Evolutionary conservation across 1,140 invertebrate species (phyloP).

Genomic region (Papilio polyxenes): DNA sequence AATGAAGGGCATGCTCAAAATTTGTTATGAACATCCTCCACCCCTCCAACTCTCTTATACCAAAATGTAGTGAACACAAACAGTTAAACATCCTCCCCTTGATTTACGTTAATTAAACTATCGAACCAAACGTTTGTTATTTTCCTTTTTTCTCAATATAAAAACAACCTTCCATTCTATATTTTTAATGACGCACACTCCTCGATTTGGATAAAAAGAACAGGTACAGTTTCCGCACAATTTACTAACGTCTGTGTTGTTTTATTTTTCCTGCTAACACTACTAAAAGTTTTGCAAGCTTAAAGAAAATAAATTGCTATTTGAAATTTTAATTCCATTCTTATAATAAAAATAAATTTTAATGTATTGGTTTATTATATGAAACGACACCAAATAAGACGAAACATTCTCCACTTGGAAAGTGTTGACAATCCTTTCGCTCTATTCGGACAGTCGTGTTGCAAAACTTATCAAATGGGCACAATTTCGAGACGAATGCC

Average conservation of each 20-base stretch:
- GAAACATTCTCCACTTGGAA: conserved; percentile 34
- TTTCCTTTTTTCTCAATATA: conserved; percentile 29
- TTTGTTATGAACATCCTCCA: conserved; percentile 58
- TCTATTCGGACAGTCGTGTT: conserved; percentile 42
- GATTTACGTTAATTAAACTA: conserved; percentile 37
- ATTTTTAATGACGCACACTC: conserved; percentile 37
- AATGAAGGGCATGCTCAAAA: conserved; percentile 74
- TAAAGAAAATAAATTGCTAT: conserved; percentile 39
- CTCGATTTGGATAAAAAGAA: conserved; percentile 38
- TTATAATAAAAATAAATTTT: not conserved
- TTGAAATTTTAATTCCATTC: not conserved
- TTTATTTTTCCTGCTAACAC: conserved; percentile 59
- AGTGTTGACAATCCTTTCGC: conserved; percentile 37
- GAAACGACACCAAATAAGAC: not conserved
- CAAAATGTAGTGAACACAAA: conserved; percentile 41
- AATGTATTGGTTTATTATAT: not conserved
- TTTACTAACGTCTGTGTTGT: conserved; percentile 48
- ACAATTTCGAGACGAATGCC: conserved; percentile 37
- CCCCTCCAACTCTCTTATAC: conserved; percentile 50
- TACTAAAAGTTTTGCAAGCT: conserved; percentile 70
- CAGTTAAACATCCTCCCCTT: conserved; percentile 29
- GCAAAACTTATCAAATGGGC: conserved; percentile 62
- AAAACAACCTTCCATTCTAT: conserved; percentile 29
- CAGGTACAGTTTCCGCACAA: conserved; percentile 44
- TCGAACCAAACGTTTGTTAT: conserved; percentile 41